Evolutionary conservation across 2,888 invertebrate species (phyloP).

Genomic region (Plagodis pulveraria): DNA sequence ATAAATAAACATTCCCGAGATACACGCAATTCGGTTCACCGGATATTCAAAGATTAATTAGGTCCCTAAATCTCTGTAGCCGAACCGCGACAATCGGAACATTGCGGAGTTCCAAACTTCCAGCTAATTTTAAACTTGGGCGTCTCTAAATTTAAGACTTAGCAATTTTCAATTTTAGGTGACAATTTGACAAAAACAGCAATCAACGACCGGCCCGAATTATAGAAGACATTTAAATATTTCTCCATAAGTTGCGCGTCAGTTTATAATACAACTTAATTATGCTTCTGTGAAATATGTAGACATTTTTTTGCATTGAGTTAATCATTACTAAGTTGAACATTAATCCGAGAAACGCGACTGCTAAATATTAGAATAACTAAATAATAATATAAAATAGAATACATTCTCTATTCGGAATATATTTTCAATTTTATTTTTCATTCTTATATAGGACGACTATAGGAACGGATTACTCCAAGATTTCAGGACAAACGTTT

Average conservation of each 20-base stretch:
- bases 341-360: too few relatives aligned
- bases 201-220: slow-evolving; percentile 29
- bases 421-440: too few relatives aligned
- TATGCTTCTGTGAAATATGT: too few relatives aligned
- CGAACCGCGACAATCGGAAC: slow-evolving; percentile 53
- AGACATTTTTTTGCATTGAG: too few relatives aligned
- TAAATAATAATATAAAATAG: too few relatives aligned
- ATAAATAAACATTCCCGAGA: slow-evolving; percentile 31
- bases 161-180: slow-evolving; percentile 34
- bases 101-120: slow-evolving; percentile 48
- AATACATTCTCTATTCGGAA: too few relatives aligned
- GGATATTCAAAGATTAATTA: slow-evolving; percentile 57
- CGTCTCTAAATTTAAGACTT: slow-evolving; percentile 36
- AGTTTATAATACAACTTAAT: slow-evolving; percentile 12
- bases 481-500: too few relatives aligned
- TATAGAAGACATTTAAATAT: slow-evolving; percentile 30
- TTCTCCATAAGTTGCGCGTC: slow-evolving; percentile 30
- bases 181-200: slow-evolving; percentile 39
- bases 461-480: too few relatives aligned
- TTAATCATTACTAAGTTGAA: too few relatives aligned
- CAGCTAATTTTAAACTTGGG: slow-evolving; percentile 50
- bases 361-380: too few relatives aligned
- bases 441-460: too few relatives aligned
- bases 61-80: slow-evolving; percentile 55
- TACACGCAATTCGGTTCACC: slow-evolving; percentile 44